A percentile compares a stretch with the other conserved stretches of the same genome.
These are phyloP conservation scores for Morus bassanus DNA, from an alignment of 2,797 vertebrate species.

Conservation along the genomic window DNA sequence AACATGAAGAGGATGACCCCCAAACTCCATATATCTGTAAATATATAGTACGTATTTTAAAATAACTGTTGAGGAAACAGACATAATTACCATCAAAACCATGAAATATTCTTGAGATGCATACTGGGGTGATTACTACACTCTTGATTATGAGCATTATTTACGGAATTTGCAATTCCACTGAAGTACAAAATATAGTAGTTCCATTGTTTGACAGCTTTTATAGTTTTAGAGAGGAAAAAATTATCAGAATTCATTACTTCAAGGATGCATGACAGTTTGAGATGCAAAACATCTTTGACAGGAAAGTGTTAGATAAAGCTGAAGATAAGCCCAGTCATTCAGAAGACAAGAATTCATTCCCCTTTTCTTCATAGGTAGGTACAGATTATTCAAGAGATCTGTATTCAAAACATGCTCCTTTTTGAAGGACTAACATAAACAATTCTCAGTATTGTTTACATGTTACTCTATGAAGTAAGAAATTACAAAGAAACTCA, in stretches of 20 bases:
- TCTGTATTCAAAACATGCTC: neutral
- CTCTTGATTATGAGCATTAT: neutral
- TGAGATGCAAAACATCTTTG: neutral
- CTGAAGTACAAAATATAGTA: neutral
- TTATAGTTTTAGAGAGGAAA: neutral
- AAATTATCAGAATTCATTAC: neutral
- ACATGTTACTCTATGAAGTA: neutral
- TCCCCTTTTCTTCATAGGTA: neutral
- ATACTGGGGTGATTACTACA: neutral
- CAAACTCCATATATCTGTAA: conserved; percentile 84
- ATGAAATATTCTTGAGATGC: neutral
- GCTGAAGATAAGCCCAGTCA: neutral
- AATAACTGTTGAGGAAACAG: neutral
- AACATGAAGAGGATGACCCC: conserved; percentile 87
- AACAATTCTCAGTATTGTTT: neutral
- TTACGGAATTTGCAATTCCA: neutral
- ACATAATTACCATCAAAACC: neutral
- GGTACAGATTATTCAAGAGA: neutral
- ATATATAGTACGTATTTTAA: neutral
- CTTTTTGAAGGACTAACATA: neutral
- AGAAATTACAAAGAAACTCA: neutral
- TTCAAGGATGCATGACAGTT: neutral
- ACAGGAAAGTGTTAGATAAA: neutral
- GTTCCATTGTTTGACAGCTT: neutral
- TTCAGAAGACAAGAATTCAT: neutral